Evolutionary conservation across 2,888 invertebrate genomes (phyloP), one percentile per base, ranked within the genome.

Genomic region (Oscheius myriophilus): DNA sequence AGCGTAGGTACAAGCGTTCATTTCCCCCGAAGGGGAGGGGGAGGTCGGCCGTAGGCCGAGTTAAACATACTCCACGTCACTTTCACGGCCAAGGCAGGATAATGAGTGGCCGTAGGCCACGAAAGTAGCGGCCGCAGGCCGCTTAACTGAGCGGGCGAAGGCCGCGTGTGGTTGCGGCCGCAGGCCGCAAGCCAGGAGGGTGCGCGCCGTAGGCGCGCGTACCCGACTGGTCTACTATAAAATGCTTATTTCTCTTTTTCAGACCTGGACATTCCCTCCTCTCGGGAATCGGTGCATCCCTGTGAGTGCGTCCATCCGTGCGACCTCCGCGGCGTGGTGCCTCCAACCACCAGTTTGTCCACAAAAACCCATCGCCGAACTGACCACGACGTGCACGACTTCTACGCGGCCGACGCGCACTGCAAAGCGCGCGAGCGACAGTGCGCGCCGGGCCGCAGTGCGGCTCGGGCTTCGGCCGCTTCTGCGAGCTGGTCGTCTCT

Each of bases 281-380:
- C 67, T 25, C 74, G 72, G 41, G 71, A 72, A 21, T 66, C 72
- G 59, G 69, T 69, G 21, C 64, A 76, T 25, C 71, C 72, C 33
- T 84, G 84, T 55, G 65, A 77, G 21, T 84, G 84, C 66, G 71
- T 84, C 58, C 84, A 84, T 71, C 84, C 84, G 9, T 84, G 84
- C 69, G 84, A 84, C 61, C 72, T 84, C 16, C 65, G 55, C 23
- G 76, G 78, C 18, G 70, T 78, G 41, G 75, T 79, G 18, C 45
- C 62, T 0, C 62, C 67, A 21, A 69, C 69, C 0, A 49, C 55
- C 25, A 57, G 64, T 18, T 54, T 70, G 11, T 67, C 76, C 42
- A 71, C 72, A 1, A 69, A 72, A 43, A 42, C 21, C 43, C 63
- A 53, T 21, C 65, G 65, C 11, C 25, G 49, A 14, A 55, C 65